These are phyloP conservation scores for Meteorus sp. DNA, from an alignment of 1,140 invertebrate genomes.

Conservation along the genomic window DNA sequence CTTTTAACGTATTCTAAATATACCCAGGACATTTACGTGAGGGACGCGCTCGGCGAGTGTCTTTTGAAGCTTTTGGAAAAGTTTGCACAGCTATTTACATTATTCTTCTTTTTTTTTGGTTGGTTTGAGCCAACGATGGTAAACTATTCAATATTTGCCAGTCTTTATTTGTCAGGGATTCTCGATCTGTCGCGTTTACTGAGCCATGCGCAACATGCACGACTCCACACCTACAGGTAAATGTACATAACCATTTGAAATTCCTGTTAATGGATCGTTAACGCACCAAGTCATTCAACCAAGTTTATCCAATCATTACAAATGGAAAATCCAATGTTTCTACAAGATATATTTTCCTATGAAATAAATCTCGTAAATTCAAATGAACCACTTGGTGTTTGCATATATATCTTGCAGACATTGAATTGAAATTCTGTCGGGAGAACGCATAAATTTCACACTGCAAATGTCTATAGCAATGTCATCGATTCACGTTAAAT, in stretches of 20 bases:
- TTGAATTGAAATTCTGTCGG: background rate
- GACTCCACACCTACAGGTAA: too few species aligned
- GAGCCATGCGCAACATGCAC: conserved; percentile 10
- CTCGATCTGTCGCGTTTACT: conserved; percentile 13
- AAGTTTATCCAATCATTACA: conserved; percentile 16
- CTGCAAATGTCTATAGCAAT: too few species aligned
- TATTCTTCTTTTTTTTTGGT: too few species aligned
- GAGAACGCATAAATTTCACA: background rate
- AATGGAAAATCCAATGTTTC: background rate
- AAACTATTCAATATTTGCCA: conserved; percentile 27
- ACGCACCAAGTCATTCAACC: conserved; percentile 14
- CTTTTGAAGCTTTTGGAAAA: conserved; percentile 10
- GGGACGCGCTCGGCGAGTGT: background rate
- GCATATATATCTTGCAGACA: background rate
- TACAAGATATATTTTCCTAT: too few species aligned
- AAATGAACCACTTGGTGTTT: background rate
- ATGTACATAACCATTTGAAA: background rate
- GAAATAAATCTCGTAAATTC: too few species aligned
- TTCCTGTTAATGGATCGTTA: conserved; percentile 8
- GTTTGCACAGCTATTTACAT: conserved; percentile 20
- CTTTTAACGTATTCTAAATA: too few species aligned
- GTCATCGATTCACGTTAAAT: conserved; percentile 17
- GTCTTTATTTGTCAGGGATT: conserved; percentile 14
- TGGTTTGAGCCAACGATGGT: conserved; percentile 10
- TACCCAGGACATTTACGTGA: too few species aligned